Base-by-base conservation (phyloP, 2,113 vertebrate species). In the Vicugna pacos region DNA sequence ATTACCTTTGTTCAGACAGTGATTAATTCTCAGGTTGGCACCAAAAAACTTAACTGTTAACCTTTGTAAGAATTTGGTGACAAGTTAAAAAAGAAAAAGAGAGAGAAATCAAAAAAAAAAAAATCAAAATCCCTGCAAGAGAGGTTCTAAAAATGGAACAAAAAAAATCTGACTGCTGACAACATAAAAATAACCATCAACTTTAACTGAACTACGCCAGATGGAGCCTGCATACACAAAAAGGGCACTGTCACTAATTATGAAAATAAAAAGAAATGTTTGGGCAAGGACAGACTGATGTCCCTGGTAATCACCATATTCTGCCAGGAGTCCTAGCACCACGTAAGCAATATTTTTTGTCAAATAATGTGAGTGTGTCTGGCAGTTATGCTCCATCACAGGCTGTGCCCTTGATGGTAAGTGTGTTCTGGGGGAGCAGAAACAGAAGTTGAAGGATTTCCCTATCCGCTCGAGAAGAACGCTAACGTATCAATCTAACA, bases 101-200 rank as follows among this genome's bases (percentile, higher is more conserved):
- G 38, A 42, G 22, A 60, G 12, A 89, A 73, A 12, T 48, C 2
- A 38, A 65, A 72, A 73, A 67, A 85, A 6, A 42, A 42, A 42
- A 42, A 64, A 69, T 79, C 91, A 88, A 54, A 93, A 88, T 28
- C 35, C 72, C 65, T 91, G 20, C 28, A 80, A 89, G 75, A 80
- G 42, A 69, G 12, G 13, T 91, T 93, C 85, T 94, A 94, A 87
- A 97, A 97, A n/a, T 73, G 48, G 50, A 88, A 94, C 62, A 92
- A 90, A 84, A 95, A 93, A 95, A 93, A 42, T 83, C 67, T 83
- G 38, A 90, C 60, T 73, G 89, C 62, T 62, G 58, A 88, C 1
- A 11, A 91, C 46, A 84, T 67, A 94, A 96, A 96, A 96, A 87
- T 62, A 65, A 76, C 32, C 60, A 87, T 79, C 54, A 60, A 54